Evolutionary conservation across 1,140 invertebrate genomes (phyloP).

Genomic region (Drosophila arawakana): DNA sequence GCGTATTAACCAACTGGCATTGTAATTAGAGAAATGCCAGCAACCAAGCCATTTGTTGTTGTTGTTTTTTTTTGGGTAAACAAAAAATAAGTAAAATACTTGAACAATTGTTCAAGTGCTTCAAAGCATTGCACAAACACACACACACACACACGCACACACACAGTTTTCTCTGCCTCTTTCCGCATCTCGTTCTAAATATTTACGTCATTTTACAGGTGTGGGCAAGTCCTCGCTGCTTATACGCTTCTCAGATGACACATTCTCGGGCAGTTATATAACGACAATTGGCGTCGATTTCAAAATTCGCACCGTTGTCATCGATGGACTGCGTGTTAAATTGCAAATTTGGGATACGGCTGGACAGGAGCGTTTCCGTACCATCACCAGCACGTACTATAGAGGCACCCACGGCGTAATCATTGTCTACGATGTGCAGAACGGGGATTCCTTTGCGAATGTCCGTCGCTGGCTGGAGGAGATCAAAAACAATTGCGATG

Average conservation of each 20-base stretch:
- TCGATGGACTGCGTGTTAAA: slow-evolving; percentile 98
- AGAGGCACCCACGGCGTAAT: slow-evolving; percentile 99
- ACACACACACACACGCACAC: neutral
- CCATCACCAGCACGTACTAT: slow-evolving; percentile 92
- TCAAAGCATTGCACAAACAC: neutral
- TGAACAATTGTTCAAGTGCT: slow-evolving; percentile 6
- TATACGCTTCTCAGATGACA: slow-evolving; percentile 99
- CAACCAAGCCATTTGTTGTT: slow-evolving; percentile 17
- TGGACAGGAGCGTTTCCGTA: slow-evolving; percentile 93
- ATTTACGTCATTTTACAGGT: slow-evolving; percentile 88
- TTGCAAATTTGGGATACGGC: slow-evolving; percentile 98
- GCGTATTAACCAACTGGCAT: slow-evolving; percentile 18
- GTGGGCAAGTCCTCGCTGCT: slow-evolving; percentile 99
- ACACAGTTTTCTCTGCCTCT: neutral
- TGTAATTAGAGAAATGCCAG: slow-evolving; percentile 34
- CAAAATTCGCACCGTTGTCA: slow-evolving; percentile 98
- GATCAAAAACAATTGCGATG: slow-evolving; percentile 99
- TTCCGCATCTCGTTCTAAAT: neutral
- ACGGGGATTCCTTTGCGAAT: slow-evolving; percentile 99
- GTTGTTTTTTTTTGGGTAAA: slow-evolving; percentile 38
- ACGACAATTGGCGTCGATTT: slow-evolving; percentile 99
- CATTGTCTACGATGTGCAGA: slow-evolving; percentile 99
- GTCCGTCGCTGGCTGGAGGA: slow-evolving; percentile 99
- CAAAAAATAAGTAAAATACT: slow-evolving; percentile 24
- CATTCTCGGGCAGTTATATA: slow-evolving; percentile 99